These are phyloP conservation scores for Bungarus multicinctus DNA, from an alignment of 2,113 vertebrate genomes.

Conservation along the genomic window DNA sequence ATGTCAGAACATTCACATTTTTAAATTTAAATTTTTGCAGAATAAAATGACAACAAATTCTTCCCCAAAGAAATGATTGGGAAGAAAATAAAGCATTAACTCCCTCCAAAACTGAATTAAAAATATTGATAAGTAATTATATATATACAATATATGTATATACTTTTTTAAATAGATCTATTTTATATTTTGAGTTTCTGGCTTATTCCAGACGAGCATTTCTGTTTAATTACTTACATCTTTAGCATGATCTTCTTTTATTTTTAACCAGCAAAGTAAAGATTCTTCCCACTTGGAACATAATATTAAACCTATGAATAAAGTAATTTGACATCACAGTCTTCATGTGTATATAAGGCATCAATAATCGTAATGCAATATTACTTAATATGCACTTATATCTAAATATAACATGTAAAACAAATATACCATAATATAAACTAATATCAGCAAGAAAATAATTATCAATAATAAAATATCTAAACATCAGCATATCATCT, in stretches of 20 bases:
- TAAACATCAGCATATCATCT: background rate
- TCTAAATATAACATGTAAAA: background rate
- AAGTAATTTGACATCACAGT: background rate
- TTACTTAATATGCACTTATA: background rate
- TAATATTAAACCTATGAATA: background rate
- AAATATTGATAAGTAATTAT: background rate
- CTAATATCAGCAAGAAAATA: background rate
- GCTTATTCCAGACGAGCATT: background rate
- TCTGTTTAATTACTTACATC: background rate
- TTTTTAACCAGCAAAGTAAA: background rate
- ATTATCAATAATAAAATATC: background rate
- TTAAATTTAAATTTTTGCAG: background rate
- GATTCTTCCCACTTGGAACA: background rate
- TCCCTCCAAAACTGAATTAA: background rate
- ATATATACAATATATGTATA: background rate
- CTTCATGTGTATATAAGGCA: background rate
- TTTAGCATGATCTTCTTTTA: background rate
- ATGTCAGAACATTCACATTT: background rate
- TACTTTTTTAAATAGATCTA: background rate
- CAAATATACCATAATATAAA: background rate
- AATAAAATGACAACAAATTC: background rate
- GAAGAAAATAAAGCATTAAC: background rate
- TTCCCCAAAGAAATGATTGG: background rate
- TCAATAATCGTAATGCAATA: background rate
- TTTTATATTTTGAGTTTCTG: background rate